Evolutionary conservation across 2,113 vertebrate species (phyloP), one percentile per base, ranked within the genome.

Genomic region (human): DNA sequence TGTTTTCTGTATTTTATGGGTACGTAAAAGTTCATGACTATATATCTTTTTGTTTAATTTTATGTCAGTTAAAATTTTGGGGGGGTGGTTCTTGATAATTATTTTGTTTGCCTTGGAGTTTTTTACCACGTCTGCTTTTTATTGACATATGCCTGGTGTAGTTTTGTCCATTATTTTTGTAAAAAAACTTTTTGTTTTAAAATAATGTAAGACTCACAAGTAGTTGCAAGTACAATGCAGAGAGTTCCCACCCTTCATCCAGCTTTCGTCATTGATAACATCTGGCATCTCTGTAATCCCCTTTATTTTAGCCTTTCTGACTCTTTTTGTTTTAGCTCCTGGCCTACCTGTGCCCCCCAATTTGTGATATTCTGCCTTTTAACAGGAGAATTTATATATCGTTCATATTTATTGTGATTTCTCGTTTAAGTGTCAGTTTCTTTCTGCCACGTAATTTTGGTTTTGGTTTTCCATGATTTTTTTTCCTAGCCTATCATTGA

Each of bases 101-200:
- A 11, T 94, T 70, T 84, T 50, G 75, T 76, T 90, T 32, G 68
- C 52, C 17, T 48, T 55, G 6, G 43, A 61, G 30, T 94, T 38
- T 91, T 4, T 83, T 95, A 64, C 32, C 22, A 40, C 84, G 96
- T 96, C 40, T 89, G 4, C n/a, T 84, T 95, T 95, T 92, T 88
- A 68, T 90, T 93, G 83, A 70, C 16, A 7, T 73, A 16, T 23
- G 23, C 64, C 8, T 96, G 23, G 23, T 72, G 6, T 92, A 52
- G 76, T 95, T 95, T 70, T 92, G 61, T 84, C 79, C 70, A 64
- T 86, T 12, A 10, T 8, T 92, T 95, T 78, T 94, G 90, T 38
- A 38, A 61, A 61, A 89, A 89, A 59, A 43, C 2, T 20, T 78
- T 81, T 55, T 89, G n/a, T 86, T 85, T 96, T 78, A 35, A 90